Base-by-base conservation (phyloP, 2,797 vertebrate species). In the Kryptolebias ocellatus region DNA sequence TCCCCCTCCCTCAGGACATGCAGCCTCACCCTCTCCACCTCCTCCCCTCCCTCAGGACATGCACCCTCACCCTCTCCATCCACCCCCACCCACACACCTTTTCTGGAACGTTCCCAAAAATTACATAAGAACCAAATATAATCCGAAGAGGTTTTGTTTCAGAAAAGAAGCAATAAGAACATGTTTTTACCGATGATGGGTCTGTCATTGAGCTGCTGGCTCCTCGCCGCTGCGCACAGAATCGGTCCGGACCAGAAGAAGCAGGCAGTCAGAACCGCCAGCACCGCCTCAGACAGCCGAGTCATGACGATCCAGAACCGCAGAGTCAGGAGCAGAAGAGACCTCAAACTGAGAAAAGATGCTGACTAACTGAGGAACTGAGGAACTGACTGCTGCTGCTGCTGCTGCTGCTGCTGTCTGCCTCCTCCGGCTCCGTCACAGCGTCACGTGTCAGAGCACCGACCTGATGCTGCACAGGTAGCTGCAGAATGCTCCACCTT, bases 151-250 rank as follows among this genome's bases (percentile, higher is more conserved):
- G 2, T 10, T 4, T 1, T 8, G 7, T 7, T 18, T 10, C 15
- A 18, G 18, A 49, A 5, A 6, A 29, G 10, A 62, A 17, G 17
- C 1, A 16, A 42, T 5, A 12, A 5, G 5, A 4, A 27, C 0
- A 15, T 16, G 0, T 16, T 24, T 92, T 93, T 80, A 94, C 93
- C 93, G 70, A 94, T 93, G 44, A 93, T 60, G 8, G 93, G 92
- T 60, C 93, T 86, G 69, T 84, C n/a, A 24, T 93, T 92, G 44
- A 80, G 78, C 57, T 59, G 78, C 66, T 60, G 80, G 70, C 34
- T 63, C 9, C 65, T 72, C 54, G 14, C 78, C 14, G 56, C 70
- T 10, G 64, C 72, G 73, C 83, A 63, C 49, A 52, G 45, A 7
- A 45, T 51, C 58, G 67, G 78, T 20, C 53, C 70, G 81, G 73